Evolutionary conservation across 2,797 vertebrate species (phyloP), one percentile per base, ranked within the genome.

Genomic region (Rhyacichthys aspro): DNA sequence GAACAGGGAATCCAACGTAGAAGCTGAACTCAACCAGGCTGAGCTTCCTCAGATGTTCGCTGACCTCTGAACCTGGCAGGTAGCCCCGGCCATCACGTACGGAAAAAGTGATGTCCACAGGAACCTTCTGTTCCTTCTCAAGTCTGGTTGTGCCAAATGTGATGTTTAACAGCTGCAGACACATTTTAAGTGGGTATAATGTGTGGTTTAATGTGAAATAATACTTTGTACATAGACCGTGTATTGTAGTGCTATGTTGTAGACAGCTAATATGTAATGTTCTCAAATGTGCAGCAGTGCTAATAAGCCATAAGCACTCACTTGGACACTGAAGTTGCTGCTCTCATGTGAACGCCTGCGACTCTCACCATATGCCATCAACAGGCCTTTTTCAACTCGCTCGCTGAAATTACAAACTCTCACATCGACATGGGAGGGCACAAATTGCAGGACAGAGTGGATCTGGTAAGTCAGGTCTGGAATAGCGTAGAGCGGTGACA

Each of bases 1-100:
- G 90, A 42, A 90, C 92, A 0, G 97, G 97, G 83, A 94, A 99
- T 8, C 96, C 96, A 43, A 98, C 73, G 59, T 97, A 98, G 90
- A 97, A 99, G 82, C 96, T 99, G 92, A 98, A 99, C 86, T 99
- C 97, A 34, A 99, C 97, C 76, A 93, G 74, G 0, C 91, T 97
- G 65, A 98, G 88, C 85, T 94, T 96, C 76, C 96, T 90, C 61
- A 98, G 90, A 73, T 95, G 92, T 53, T 93, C 90, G 9, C 96
- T 98, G 85, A 98, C 92, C 70, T 95, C 93, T 0, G 95, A 94
- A 1, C 96, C 97, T 0, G 80, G 91, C 59, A 98, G 65, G 78
- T 93, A 97, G 42, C 93, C 94, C 0, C 65, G 83, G 0, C 72
- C 65, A 46, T 95, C 93, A 32, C 71, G 92, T 28, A 97, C 82